Evolutionary conservation across 2,888 invertebrate genomes (phyloP).

Genomic region (Eristalinus sepulchralis): DNA sequence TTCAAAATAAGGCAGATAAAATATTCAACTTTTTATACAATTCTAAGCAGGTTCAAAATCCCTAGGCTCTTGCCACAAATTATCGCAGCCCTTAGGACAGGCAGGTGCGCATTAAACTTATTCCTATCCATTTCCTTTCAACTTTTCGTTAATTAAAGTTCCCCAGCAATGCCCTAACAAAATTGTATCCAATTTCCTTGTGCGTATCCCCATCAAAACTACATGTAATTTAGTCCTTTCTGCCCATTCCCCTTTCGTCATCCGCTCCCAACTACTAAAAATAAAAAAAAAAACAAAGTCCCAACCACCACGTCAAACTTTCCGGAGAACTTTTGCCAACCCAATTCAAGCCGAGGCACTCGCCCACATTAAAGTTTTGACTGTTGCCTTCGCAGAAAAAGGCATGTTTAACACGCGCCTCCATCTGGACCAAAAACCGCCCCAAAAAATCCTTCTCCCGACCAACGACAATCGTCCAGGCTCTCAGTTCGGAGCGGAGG

Average conservation of each 20-base stretch:
- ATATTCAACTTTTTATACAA: background rate
- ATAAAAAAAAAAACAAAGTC: background rate
- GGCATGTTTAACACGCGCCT: constrained; percentile 1
- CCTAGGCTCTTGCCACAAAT: background rate
- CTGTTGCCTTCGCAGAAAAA: constrained; percentile 13
- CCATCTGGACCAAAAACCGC: background rate
- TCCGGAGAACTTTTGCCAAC: constrained; percentile 4
- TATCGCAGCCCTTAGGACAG: background rate
- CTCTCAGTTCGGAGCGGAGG: background rate
- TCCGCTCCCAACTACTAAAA: background rate
- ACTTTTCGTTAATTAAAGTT: constrained; percentile 42
- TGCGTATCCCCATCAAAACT: background rate
- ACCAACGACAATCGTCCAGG: background rate
- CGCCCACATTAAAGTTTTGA: constrained; percentile 42
- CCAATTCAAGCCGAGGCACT: background rate
- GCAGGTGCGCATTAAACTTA: constrained; percentile 5
- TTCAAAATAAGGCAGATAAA: no score
- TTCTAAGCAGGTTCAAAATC: background rate
- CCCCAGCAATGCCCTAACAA: background rate
- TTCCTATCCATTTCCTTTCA: constrained; percentile 10
- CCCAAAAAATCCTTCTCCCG: background rate
- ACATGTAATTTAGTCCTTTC: constrained; percentile 14
- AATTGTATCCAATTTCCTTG: constrained; percentile 1
- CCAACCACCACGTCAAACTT: background rate
- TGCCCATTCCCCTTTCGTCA: background rate